Evolutionary conservation across 2,797 vertebrate species (phyloP), one percentile per base, ranked within the genome.

Genomic region (Odontamblyopus lacepedii): DNA sequence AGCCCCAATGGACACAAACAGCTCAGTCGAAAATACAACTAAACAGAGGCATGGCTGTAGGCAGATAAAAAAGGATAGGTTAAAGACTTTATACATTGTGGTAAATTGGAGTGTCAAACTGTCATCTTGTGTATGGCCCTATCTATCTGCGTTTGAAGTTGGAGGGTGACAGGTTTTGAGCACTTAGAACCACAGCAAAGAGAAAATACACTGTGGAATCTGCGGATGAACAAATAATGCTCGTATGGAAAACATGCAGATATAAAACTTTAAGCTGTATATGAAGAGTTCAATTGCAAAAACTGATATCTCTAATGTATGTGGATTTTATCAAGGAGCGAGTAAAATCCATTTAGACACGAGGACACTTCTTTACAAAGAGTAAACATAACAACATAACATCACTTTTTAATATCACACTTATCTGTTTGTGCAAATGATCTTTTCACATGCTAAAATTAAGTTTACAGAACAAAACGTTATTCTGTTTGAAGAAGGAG

Each of bases 131-230:
- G 19, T 26, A 44, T 75, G 77, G 35, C 35, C 35, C 35, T 38
- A 38, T 38, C 35, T 76, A 67, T 82, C 75, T 79, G 68, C 75
- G 83, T 85, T 87, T 90, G 87, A 89, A 88, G 81, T 86, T 69
- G 73, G 74, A n/a, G 69, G 82, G 69, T 85, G 83, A 88, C 80
- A 70, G 77, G 66, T 83, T 85, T 86, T 72, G 38, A 73, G 78
- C 51, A 23, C n/a, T 64, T 38, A 65, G 83, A n/a, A 8, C 53
- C 9, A 3, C n/a, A n/a, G 8, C 8, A 67, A 64, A 57, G 74
- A 77, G 70, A 50, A 71, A 71, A 63, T 53, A 35, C 23, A 65
- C 19, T 57, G 19, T 44, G 76, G 30, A 53, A 84, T 57, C 55
- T 26, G 75, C 79, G 76, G 75, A 72, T 78, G 80, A 57, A 8